Evolutionary conservation across 2,113 vertebrate species (phyloP), one percentile per base, ranked within the genome.

Genomic region (Pomatostomus ruficeps): DNA sequence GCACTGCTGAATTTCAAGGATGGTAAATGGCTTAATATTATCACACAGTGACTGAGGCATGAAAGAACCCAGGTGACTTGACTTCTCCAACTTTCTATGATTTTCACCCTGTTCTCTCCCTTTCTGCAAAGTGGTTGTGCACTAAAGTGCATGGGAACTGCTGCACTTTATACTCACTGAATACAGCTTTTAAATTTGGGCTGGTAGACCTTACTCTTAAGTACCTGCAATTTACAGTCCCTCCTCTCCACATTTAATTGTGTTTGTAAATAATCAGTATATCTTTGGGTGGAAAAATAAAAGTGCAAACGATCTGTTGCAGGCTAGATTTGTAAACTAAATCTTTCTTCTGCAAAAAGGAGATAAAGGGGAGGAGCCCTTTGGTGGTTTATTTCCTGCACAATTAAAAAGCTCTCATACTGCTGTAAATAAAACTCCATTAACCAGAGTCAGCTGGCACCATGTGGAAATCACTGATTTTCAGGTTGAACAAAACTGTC

Each of bases 221-320:
- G 75, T 88, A 61, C 40, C 46, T 68, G 59, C n/a, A 72, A 95
- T 97, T 96, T 96, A 95, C 73, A 84, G 73, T 85, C 65, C 73
- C 73, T 92, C 68, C 91, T 92, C 88, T 91, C 42, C 80, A 89
- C 68, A 46, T 95, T 95, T 95, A 96, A 93, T 95, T 94, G 83
- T 89, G 77, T 93, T 92, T 96, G 83, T 96, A 94, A 95, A 96
- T 93, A 97, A 90, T 75, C 40, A 67, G 59, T 83, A 71, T 92
- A 78, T 92, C 76, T 89, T 93, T 68, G 76, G 48, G 35, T 88
- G 52, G 43, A 80, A 96, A 94, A 91, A 93, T 88, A 91, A 72
- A 96, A 89, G 62, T 68, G 65, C 54, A 78, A 89, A 84, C 26
- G 33, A 91, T 90, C 51, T 75, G 33, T 74, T 90, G 63, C 25